These are phyloP conservation scores for Gobio occitaniae DNA, from an alignment of 2,797 vertebrate species.

Conservation along the genomic window DNA sequence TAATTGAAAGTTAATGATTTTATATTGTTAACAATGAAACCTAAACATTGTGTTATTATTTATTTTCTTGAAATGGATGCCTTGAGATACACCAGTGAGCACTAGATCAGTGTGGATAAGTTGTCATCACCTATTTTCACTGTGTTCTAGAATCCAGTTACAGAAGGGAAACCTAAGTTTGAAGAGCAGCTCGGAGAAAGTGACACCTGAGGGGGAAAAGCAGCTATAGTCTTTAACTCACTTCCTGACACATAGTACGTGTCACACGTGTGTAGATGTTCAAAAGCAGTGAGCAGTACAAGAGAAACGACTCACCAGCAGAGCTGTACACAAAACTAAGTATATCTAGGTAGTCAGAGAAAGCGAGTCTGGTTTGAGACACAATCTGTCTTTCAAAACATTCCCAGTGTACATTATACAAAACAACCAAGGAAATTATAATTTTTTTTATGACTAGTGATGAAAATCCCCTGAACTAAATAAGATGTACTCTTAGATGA, in stretches of 20 bases:
- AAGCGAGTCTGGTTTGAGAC: neutral
- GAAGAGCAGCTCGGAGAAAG: slow-evolving; percentile 24
- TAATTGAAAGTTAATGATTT: neutral
- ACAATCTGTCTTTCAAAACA: neutral
- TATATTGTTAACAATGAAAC: neutral
- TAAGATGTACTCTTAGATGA: slow-evolving; percentile 6
- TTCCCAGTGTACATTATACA: slow-evolving; percentile 9
- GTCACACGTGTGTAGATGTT: slow-evolving; percentile 32
- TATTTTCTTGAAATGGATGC: neutral
- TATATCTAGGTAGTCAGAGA: neutral
- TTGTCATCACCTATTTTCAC: slow-evolving; percentile 36
- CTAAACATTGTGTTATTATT: neutral
- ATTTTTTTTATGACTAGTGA: slow-evolving; percentile 12
- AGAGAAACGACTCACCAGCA: slow-evolving; percentile 24
- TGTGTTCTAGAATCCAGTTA: slow-evolving; percentile 21
- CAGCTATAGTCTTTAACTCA: slow-evolving; percentile 4
- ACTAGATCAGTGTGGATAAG: slow-evolving; percentile 16
- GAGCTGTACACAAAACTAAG: neutral
- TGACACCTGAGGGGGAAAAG: slow-evolving; percentile 28
- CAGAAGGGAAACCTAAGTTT: slow-evolving; percentile 35
- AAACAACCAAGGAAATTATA: neutral
- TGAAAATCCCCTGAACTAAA: neutral
- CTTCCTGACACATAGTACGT: slow-evolving; percentile 40
- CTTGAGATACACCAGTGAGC: neutral
- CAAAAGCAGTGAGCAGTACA: slow-evolving; percentile 19